phyloP scores from a whole-genome alignment of 2,113 vertebrate genomes.

The Cacatua alba region DNA sequence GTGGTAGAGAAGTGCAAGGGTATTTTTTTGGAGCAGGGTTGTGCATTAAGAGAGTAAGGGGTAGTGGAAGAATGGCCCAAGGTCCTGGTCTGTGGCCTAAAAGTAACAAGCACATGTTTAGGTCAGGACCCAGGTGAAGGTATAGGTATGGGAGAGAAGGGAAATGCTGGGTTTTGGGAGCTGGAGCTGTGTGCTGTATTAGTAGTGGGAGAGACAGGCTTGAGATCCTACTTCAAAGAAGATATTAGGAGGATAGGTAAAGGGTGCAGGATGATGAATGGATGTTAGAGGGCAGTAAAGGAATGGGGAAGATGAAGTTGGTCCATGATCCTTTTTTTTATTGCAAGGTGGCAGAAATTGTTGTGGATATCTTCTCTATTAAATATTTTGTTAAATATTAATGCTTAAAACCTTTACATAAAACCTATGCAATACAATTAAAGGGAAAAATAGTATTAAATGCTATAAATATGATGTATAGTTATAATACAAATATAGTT shows the following conservation, averaged over 20 bases:
- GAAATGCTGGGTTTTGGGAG: not conserved
- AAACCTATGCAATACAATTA: not conserved
- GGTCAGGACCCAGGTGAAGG: not conserved
- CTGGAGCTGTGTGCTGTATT: not conserved
- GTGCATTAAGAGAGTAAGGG: rapidly evolving
- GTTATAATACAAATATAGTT: not conserved
- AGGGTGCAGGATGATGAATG: not conserved
- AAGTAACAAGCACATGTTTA: not conserved
- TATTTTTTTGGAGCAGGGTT: not conserved
- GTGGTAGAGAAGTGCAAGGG: not conserved
- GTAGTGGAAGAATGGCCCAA: not conserved
- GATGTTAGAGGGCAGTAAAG: not conserved
- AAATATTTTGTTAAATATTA: not conserved
- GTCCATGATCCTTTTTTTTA: not conserved
- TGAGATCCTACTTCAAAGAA: not conserved
- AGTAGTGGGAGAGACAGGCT: not conserved
- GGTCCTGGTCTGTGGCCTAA: not conserved
- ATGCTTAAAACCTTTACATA: not conserved
- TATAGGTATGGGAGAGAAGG: not conserved
- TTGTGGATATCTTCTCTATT: not conserved
- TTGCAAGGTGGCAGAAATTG: not conserved
- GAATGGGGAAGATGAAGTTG: not conserved
- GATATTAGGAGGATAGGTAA: not conserved
- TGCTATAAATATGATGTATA: not conserved
- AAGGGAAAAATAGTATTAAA: not conserved